Conservation (phyloP, 2,113 vertebrate genomes). For the Puma concolor region DNA sequence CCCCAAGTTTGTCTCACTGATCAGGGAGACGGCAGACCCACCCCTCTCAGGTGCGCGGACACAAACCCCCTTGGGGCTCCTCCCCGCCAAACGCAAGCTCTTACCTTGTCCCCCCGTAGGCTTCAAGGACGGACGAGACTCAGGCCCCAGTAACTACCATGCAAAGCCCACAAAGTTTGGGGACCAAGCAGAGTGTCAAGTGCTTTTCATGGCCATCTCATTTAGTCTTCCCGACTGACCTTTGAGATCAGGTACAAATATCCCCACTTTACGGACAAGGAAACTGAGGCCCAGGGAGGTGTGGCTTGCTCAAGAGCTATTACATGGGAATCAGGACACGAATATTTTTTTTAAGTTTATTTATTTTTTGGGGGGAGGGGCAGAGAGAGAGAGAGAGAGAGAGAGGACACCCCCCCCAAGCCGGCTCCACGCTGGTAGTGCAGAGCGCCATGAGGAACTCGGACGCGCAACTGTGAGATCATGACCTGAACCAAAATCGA, state of each 20-base stretch:
- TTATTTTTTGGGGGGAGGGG: too few species aligned
- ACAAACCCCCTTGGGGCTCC: too few species aligned
- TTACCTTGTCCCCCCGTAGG: background rate
- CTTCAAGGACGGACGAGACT: background rate
- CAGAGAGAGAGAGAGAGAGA: too few species aligned
- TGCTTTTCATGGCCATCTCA: background rate
- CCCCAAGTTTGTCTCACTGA: background rate
- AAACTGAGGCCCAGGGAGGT: background rate
- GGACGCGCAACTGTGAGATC: too few species aligned
- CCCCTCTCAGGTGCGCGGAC: too few species aligned
- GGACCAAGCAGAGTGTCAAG: background rate
- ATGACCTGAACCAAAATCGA: too few species aligned
- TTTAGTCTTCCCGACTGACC: background rate
- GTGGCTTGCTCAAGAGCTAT: background rate
- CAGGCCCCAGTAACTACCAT: background rate
- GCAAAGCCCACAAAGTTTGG: background rate
- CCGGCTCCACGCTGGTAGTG: too few species aligned
- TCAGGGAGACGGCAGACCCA: background rate
- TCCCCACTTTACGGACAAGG: background rate
- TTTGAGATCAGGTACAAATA: background rate
- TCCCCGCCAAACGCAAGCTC: too few species aligned
- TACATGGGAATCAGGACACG: background rate
- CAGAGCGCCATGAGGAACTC: too few species aligned
- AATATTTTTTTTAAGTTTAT: background rate
- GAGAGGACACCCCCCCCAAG: too few species aligned